Evolutionary conservation across 2,113 vertebrate genomes (phyloP), one percentile per base, ranked within the genome.

Genomic region (Setophaga kirtlandii): DNA sequence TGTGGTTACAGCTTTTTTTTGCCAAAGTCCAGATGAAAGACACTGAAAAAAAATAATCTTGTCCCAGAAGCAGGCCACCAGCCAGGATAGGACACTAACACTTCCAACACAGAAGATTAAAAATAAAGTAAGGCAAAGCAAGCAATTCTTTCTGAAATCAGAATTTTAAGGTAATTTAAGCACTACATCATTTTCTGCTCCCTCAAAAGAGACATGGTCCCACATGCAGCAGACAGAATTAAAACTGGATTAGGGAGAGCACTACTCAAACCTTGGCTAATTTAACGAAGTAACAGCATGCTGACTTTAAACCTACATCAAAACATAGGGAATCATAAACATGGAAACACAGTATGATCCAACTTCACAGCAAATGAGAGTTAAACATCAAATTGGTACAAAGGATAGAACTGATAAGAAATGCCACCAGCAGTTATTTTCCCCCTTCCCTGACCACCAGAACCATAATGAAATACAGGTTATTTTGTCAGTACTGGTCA

Each of bases 141-240:
- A 96, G 85, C 50, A 88, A 11, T 59, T 90, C 79, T 87, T 94
- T 83, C 85, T 81, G 93, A 97, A 97, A 97, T 91, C 95, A 81
- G 27, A 90, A 94, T 93, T 89, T 96, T 85, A 58, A 58, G 65
- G 76, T 58, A 69, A 94, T 55, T 96, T 39, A 71, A 89, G 56
- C 85, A 87, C 91, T 96, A 47, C 81, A 71, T 93, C 82, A 93
- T 94, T 94, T 93, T 95, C 83, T 92, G 74, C 67, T 91, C 55
- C 89, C 76, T 70, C 22, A 52, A 21, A 83, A 47, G 50, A 81
- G 53, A 65, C 78, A 69, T 0, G 2, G 71, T 49, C 75, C 91
- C 52, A 49, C 23, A 19, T 27, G 35, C 35, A 86, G 63, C 75
- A 52, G 50, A 79, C 71, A 74, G 89, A 86, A 90, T 83, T 86